phyloP scores from a whole-genome alignment of 2,888 invertebrate species.

The Herminia tarsipennalis region DNA sequence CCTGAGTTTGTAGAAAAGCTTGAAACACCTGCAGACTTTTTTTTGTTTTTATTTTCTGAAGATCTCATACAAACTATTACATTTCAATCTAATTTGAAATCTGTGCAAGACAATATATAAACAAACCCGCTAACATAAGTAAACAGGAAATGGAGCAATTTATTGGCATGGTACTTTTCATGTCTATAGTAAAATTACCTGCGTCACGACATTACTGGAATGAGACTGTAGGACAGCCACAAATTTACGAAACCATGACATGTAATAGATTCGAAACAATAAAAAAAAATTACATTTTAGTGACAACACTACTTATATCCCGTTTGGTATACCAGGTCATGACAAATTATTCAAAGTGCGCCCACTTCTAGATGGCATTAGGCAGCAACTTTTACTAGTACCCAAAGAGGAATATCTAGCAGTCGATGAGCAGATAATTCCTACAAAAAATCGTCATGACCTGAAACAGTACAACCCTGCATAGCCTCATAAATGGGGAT shows the following conservation, averaged over 20 bases:
- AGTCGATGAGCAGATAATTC: no score
- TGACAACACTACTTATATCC: not conserved
- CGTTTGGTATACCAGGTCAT: no score
- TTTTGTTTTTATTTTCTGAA: slow-evolving; percentile 17
- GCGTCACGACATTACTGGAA: slow-evolving; percentile 13
- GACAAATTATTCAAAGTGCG: no score
- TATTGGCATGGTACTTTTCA: slow-evolving; percentile 27
- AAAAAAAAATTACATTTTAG: slow-evolving; percentile 1
- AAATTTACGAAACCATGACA: slow-evolving; percentile 13
- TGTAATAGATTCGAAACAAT: slow-evolving; percentile 8
- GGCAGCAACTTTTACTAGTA: no score
- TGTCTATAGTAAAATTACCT: slow-evolving; percentile 23
- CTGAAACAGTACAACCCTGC: no score
- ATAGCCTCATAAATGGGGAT: slow-evolving; percentile 11
- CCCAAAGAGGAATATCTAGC: no score
- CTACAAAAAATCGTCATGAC: no score
- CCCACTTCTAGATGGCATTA: no score
- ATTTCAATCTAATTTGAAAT: slow-evolving; percentile 31
- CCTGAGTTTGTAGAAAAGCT: slow-evolving; percentile 9
- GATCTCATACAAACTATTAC: slow-evolving; percentile 16
- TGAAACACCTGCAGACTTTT: slow-evolving; percentile 13
- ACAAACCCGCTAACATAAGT: slow-evolving; percentile 26
- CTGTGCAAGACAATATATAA: slow-evolving; percentile 22
- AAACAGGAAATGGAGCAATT: slow-evolving; percentile 16
- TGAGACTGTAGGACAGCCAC: no score